Base-by-base conservation (phyloP, 2,113 vertebrate genomes). In the Stigmatopora argus region DNA sequence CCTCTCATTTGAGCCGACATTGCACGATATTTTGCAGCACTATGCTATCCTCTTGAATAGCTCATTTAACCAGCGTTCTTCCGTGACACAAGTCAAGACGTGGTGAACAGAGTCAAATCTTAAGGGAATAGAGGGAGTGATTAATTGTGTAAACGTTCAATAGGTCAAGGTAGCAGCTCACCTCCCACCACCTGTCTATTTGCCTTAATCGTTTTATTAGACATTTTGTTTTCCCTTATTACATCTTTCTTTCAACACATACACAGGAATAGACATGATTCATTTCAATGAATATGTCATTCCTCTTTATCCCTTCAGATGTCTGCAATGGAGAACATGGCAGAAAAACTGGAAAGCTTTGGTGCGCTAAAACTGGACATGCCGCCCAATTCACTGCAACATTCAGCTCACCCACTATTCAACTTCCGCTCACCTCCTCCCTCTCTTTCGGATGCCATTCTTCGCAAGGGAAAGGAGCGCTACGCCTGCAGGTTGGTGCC, bases 271-370 rank as follows among this genome's bases (percentile, higher is more conserved):
- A 17, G 34, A 8, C 18, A 17, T 11, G 15, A 57, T 57, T 26
- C 11, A 57, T 57, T 26, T 57, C 13, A 7, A 23, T 56, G 31
- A 58, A 35, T 58, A 38, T n/a, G n/a, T 9, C 18, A 4, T 8
- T 1, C n/a, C 2, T 65, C 64, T 35, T 44, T 26, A 11, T 9
- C 15, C 45, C 62, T 5, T 47, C 70, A 99, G 97, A 95, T 99
- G 95, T 95, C 96, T 15, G 97, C 97, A 75, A 99, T 98, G 63
- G 96, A 99, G 86, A 99, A 93, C 11, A 99, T 99, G 97, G 97
- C 97, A 0, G 96, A 99, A 87, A 98, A 98, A 78, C 90, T 98
- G 87, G 96, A 99, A 87, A 94, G 92, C 79, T 98, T 96, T 60
- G 92, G 94, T 0, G 92, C 95, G 82, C 85, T 98, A 86, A 99